Percentiles rank a stretch among this genome's conserved stretches.
Conservation (phyloP, 2,888 invertebrate genomes). For the Sminthurinus aureus region DNA sequence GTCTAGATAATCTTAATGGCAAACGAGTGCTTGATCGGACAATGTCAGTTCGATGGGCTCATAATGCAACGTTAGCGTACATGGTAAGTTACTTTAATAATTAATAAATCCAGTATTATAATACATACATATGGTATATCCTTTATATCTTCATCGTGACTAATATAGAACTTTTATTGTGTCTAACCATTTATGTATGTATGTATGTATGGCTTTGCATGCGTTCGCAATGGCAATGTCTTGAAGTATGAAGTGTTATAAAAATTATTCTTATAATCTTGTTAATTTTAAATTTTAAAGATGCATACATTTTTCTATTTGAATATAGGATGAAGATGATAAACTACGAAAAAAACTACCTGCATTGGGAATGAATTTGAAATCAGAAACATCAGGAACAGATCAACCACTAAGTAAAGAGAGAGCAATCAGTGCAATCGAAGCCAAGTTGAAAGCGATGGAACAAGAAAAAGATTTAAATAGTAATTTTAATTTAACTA, state of each 20-base stretch:
- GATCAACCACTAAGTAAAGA: conserved; percentile 69
- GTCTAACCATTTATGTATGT: too few species aligned
- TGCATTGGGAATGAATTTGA: conserved; percentile 50
- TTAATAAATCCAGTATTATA: too few species aligned
- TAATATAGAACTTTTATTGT: too few species aligned
- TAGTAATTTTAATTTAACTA: conserved; percentile 24
- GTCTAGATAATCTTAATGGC: conserved; percentile 78
- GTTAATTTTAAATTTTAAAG: too few species aligned
- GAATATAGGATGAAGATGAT: conserved; percentile 75
- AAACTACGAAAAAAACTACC: conserved; percentile 75
- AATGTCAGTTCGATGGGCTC: conserved; percentile 80
- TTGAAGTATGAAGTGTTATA: too few species aligned
- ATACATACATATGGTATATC: too few species aligned
- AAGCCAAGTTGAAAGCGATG: conserved; percentile 84
- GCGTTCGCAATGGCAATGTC: too few species aligned
- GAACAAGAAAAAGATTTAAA: conserved; percentile 63
- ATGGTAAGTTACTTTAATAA: conserved; percentile 27
- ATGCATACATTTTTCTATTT: background rate
- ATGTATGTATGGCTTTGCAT: too few species aligned
- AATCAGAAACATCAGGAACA: conserved; percentile 71
- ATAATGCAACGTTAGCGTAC: conserved; percentile 43
- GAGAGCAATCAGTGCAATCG: conserved; percentile 82
- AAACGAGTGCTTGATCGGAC: conserved; percentile 76
- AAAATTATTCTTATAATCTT: too few species aligned
- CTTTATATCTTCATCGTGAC: too few species aligned